A percentile compares a stretch with the other conserved stretches of the same genome.
Conservation (phyloP, 2,113 vertebrate genomes). For the Ailurus styani region DNA sequence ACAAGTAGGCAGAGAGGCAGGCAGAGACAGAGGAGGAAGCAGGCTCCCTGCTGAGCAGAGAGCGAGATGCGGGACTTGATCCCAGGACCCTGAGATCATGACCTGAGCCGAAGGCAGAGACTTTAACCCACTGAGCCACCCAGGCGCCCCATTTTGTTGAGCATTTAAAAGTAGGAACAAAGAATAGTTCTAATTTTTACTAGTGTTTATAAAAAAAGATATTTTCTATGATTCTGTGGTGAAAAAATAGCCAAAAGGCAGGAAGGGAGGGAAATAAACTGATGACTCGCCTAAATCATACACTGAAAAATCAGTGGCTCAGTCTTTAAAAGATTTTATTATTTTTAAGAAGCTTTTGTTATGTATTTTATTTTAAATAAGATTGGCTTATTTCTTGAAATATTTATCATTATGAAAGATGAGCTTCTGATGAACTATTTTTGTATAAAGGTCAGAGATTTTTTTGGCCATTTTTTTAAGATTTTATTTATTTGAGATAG, state of each 20-base stretch:
- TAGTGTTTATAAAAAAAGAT: background rate
- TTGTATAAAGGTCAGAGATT: background rate
- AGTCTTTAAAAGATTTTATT: background rate
- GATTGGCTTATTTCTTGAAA: conserved; percentile 13
- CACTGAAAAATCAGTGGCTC: background rate
- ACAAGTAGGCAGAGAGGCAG: too few species aligned
- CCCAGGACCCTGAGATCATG: too few species aligned
- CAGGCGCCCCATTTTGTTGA: too few species aligned
- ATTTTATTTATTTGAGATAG: background rate
- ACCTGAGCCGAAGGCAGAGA: too few species aligned
- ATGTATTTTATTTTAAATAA: background rate
- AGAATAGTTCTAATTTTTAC: conserved; percentile 35
- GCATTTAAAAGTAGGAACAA: conserved; percentile 15
- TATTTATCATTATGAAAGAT: conserved; percentile 28
- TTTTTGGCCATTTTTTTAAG: background rate
- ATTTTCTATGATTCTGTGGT: conserved; percentile 8
- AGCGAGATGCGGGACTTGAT: too few species aligned
- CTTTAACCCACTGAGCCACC: too few species aligned
- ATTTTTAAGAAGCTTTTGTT: background rate
- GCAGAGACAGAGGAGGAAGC: too few species aligned
- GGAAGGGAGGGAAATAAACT: background rate
- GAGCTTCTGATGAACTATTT: conserved; percentile 15
- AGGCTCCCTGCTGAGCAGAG: too few species aligned
- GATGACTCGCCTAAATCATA: conserved; percentile 25
- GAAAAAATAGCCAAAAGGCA: background rate